These are phyloP conservation scores for Matsumurasca onukii DNA, from an alignment of 1,140 invertebrate genomes.

Conservation along the genomic window DNA sequence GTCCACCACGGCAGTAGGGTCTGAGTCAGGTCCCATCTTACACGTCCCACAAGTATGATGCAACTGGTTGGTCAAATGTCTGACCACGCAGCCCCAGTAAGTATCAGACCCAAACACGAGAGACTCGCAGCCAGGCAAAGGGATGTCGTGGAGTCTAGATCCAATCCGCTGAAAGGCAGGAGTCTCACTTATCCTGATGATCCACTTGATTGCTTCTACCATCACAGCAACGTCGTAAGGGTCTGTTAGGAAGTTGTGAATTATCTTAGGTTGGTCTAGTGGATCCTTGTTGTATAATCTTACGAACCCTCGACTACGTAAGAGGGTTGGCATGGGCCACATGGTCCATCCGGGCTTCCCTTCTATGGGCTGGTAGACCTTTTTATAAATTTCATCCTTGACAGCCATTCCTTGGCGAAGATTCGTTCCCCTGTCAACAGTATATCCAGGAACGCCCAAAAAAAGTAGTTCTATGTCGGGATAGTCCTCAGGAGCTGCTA, in stretches of 20 bases:
- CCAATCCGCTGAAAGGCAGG: constrained; percentile 50
- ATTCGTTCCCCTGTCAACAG: constrained; percentile 43
- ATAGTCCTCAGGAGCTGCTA: constrained; percentile 40
- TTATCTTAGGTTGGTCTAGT: constrained; percentile 67
- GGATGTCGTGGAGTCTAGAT: constrained; percentile 59
- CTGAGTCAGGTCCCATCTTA: constrained; percentile 57
- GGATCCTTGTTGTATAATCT: constrained; percentile 67
- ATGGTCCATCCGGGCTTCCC: constrained; percentile 50
- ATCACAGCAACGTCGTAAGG: constrained; percentile 64
- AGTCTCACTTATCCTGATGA: constrained; percentile 45
- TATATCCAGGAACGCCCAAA: constrained; percentile 53
- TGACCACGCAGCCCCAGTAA: constrained; percentile 74
- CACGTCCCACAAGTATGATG: constrained; percentile 72
- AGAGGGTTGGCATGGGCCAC: constrained; percentile 68
- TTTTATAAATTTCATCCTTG: constrained; percentile 45
- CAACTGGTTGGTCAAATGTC: constrained; percentile 66
- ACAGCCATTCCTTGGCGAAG: constrained; percentile 47
- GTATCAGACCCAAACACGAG: constrained; percentile 59
- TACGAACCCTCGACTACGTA: constrained; percentile 71
- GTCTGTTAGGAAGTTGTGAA: constrained; percentile 75
- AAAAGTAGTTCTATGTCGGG: constrained; percentile 50
- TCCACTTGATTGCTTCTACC: constrained; percentile 68
- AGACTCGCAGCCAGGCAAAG: constrained; percentile 66
- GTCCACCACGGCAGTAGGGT: constrained; percentile 54
- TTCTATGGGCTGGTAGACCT: constrained; percentile 47